Evolutionary conservation across 1,140 invertebrate genomes (phyloP).

Genomic region (Leptoteleia sp.): DNA sequence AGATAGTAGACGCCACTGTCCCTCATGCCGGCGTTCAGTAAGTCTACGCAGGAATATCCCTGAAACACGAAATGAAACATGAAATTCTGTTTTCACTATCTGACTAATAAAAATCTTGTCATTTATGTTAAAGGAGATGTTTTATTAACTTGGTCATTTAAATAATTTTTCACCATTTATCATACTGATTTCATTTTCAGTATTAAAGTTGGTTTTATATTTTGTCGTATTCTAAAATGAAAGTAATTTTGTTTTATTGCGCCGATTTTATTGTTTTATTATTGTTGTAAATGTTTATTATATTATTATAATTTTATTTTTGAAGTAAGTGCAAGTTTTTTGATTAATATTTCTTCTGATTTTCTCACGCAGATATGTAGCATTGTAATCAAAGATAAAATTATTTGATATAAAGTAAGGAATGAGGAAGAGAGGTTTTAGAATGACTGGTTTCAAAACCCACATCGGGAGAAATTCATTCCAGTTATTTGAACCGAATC

Average conservation of each 20-base stretch:
- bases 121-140: too few relatives aligned
- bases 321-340: background rate
- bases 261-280: too few relatives aligned
- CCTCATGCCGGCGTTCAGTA: constrained; percentile 90
- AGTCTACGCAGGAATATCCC: constrained; percentile 93
- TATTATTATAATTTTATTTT: background rate
- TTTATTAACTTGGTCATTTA: too few relatives aligned
- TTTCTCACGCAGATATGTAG: constrained; percentile 29
- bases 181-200: too few relatives aligned
- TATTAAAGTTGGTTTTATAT: too few relatives aligned
- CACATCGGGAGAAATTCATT: constrained; percentile 36
- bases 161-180: too few relatives aligned
- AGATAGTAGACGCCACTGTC: constrained; percentile 94
- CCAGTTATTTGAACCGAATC: constrained; percentile 13
- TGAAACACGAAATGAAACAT: constrained; percentile 77
- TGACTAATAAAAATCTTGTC: too few relatives aligned
- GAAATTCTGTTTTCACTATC: too few relatives aligned
- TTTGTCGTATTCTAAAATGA: too few relatives aligned
- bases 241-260: background rate
- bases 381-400: constrained; percentile 45
- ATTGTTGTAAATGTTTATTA: background rate
- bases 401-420: constrained; percentile 25
- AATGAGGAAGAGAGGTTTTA: constrained; percentile 41
- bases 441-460: constrained; percentile 37
- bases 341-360: constrained; percentile 26